Evolutionary conservation across 2,888 invertebrate genomes (phyloP).

Genomic region (Metallyticus violacea): DNA sequence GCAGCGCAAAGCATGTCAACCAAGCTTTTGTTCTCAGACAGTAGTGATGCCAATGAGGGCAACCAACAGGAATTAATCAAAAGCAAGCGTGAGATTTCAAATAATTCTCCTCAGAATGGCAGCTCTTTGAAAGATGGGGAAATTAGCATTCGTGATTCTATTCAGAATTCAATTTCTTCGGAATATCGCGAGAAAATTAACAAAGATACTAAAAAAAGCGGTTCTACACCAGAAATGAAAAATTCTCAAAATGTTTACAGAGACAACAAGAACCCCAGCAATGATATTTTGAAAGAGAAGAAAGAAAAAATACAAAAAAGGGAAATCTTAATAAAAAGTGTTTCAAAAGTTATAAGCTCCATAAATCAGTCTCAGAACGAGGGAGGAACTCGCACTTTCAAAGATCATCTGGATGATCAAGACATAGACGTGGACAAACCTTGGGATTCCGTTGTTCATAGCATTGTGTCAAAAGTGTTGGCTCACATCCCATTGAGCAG

Average conservation of each 20-base stretch:
- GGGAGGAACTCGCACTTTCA: too few species aligned
- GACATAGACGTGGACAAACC: too few species aligned
- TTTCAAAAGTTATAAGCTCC: too few species aligned
- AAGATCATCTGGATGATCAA: too few species aligned
- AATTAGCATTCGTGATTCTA: not conserved
- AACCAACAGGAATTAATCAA: too few species aligned
- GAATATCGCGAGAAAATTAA: not conserved
- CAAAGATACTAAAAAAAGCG: not conserved
- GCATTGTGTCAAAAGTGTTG: not conserved
- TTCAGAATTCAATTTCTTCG: not conserved
- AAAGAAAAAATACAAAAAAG: too few species aligned
- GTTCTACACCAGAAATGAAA: not conserved
- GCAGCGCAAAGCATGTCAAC: too few species aligned
- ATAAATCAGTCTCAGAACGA: too few species aligned
- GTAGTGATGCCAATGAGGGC: not conserved
- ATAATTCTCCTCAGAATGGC: not conserved
- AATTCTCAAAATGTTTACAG: not conserved
- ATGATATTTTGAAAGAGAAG: too few species aligned
- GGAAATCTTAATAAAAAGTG: too few species aligned
- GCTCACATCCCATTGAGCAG: not conserved
- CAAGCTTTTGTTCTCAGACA: too few species aligned
- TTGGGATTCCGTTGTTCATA: not conserved
- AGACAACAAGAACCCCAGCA: not conserved
- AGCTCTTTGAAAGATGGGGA: not conserved
- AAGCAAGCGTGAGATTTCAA: not conserved